phyloP scores from a whole-genome alignment of 2,797 vertebrate species.

The Gymnothorax reevesii region DNA sequence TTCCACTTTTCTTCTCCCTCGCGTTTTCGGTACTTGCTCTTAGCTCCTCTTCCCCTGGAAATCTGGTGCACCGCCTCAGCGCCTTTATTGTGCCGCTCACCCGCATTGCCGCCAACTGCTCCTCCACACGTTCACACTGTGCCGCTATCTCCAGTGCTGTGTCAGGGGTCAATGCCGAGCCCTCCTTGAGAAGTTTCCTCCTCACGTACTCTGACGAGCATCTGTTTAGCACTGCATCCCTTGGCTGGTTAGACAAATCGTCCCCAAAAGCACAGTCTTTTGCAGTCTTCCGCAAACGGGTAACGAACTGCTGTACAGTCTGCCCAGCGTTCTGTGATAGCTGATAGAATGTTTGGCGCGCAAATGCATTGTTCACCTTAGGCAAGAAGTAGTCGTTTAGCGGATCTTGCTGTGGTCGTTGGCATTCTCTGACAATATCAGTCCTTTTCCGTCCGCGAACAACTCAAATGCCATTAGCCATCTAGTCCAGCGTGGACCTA shows the following conservation, averaged over 20 bases:
- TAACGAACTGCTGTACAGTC: neutral
- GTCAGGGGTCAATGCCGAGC: neutral
- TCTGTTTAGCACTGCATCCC: neutral
- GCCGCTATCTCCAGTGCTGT: neutral
- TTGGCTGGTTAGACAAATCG: neutral
- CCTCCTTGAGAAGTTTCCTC: constrained; percentile 4
- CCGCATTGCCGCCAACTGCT: neutral
- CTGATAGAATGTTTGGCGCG: neutral
- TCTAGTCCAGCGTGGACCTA: constrained; percentile 13
- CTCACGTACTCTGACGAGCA: neutral
- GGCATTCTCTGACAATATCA: constrained; percentile 5
- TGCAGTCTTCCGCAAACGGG: no score
- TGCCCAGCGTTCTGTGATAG: neutral
- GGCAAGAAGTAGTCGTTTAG: neutral
- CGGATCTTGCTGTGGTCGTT: neutral
- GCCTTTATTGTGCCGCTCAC: no score
- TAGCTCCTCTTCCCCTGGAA: no score
- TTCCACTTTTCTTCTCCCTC: neutral
- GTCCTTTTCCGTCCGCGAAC: constrained; percentile 23
- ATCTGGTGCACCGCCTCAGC: neutral
- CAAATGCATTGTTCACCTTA: neutral
- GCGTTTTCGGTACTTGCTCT: no score
- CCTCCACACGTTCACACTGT: neutral
- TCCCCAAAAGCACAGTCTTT: neutral
- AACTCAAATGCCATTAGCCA: constrained; percentile 26